Evolutionary conservation across 2,888 invertebrate genomes (phyloP).

Genomic region (Andrena hattorfiana): DNA sequence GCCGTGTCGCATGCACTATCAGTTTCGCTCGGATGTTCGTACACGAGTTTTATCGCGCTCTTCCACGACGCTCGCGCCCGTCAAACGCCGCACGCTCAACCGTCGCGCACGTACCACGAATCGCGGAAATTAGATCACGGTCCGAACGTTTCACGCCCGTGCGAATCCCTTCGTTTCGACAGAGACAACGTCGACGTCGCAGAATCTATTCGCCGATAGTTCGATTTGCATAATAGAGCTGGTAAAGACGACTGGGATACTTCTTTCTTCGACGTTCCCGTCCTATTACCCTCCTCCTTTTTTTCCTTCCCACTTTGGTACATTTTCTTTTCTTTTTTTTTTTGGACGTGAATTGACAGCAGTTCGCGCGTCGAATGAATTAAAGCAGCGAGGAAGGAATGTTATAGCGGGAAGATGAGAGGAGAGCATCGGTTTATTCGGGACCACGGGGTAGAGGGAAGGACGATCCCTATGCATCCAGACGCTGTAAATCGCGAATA

Average conservation of each 20-base stretch:
- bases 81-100: background rate
- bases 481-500: constrained; percentile 32
- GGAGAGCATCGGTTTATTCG: constrained; percentile 14
- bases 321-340: background rate
- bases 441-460: constrained; percentile 50
- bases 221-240: constrained; percentile 38
- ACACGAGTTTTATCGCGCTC: constrained; percentile 60
- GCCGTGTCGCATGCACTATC: constrained; percentile 73
- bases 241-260: constrained; percentile 9
- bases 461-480: constrained; percentile 50
- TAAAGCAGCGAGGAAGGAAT: constrained; percentile 24
- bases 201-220: constrained; percentile 23
- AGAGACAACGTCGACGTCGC: constrained; percentile 14
- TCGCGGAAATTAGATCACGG: constrained; percentile 23
- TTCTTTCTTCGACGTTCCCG: background rate
- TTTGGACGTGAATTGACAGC: background rate
- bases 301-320: background rate
- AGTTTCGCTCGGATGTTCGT: constrained; percentile 72
- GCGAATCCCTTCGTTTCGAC: constrained; percentile 4
- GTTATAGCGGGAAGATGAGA: constrained; percentile 52
- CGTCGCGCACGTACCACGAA: background rate
- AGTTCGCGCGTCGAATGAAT: constrained; percentile 19
- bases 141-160: constrained; percentile 12
- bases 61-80: constrained; percentile 34
- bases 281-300: background rate